phyloP scores from a whole-genome alignment of 1,140 invertebrate species.

The Rhyacophila brunnea region DNA sequence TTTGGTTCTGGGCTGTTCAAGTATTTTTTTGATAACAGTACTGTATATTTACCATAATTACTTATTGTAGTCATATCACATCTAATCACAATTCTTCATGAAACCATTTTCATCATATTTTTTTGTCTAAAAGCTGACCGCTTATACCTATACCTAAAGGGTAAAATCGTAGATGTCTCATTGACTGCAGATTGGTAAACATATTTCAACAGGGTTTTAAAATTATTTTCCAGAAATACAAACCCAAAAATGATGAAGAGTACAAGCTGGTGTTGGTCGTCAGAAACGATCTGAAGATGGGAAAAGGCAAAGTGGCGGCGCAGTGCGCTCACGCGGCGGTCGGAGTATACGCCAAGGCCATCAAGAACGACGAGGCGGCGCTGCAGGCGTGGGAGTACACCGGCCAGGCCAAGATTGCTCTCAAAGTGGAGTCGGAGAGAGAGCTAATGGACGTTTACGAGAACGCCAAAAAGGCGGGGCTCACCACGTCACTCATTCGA shows the following conservation, averaged over 20 bases:
- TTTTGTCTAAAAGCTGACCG: too few relatives aligned
- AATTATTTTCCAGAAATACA: neutral
- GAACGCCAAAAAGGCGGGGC: slow-evolving; percentile 64
- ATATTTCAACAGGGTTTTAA: too few relatives aligned
- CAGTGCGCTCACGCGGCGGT: slow-evolving; percentile 91
- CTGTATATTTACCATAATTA: too few relatives aligned
- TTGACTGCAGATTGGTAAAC: too few relatives aligned
- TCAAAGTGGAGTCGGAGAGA: slow-evolving; percentile 70
- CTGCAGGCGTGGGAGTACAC: slow-evolving; percentile 72
- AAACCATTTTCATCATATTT: too few relatives aligned
- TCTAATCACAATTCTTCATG: too few relatives aligned
- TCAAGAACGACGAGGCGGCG: slow-evolving; percentile 59
- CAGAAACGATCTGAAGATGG: slow-evolving; percentile 88
- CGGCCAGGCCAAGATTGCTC: slow-evolving; percentile 82
- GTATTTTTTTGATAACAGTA: too few relatives aligned
- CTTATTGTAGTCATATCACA: too few relatives aligned
- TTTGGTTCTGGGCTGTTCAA: too few relatives aligned
- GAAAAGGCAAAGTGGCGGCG: slow-evolving; percentile 90
- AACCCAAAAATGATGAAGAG: slow-evolving; percentile 47
- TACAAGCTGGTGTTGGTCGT: slow-evolving; percentile 86
- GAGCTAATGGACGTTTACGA: slow-evolving; percentile 64
- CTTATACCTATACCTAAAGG: too few relatives aligned
- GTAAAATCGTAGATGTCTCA: too few relatives aligned
- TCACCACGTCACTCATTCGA: slow-evolving; percentile 72
- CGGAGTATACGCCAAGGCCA: slow-evolving; percentile 71